Percentiles rank a stretch among this genome's conserved stretches.
These are phyloP conservation scores for Gallinago jamesoni DNA, from an alignment of 2,113 vertebrate genomes.

Conservation along the genomic window DNA sequence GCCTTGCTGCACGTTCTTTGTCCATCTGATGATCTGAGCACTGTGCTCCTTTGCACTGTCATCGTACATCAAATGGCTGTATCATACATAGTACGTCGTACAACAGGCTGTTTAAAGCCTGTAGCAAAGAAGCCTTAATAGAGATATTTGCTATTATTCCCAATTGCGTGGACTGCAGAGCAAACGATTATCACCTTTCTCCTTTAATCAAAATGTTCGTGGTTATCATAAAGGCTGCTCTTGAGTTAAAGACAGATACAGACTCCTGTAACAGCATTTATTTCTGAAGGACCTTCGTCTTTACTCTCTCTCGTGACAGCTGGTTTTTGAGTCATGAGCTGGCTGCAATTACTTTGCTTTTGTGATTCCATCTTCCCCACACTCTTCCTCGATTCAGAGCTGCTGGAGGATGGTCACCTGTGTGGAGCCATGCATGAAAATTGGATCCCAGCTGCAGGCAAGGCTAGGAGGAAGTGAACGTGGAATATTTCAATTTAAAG, in stretches of 20 bases:
- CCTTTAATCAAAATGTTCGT: conserved; percentile 43
- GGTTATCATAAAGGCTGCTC: conserved; percentile 32
- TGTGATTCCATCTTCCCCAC: conserved; percentile 53
- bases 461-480: conserved; percentile 58
- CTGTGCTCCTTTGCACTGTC: not conserved
- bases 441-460: conserved; percentile 60
- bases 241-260: conserved; percentile 32
- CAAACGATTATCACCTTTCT: not conserved
- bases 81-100: no score
- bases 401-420: conserved; percentile 51
- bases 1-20: not conserved
- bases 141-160: conserved; percentile 14
- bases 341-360: conserved; percentile 57
- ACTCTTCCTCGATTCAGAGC: conserved; percentile 54
- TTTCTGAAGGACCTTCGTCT: conserved; percentile 49
- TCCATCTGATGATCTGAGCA: not conserved
- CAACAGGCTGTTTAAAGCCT: not conserved
- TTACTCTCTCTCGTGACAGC: conserved; percentile 24
- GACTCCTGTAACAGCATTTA: conserved; percentile 45
- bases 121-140: not conserved
- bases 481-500: conserved; percentile 65
- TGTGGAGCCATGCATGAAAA: conserved; percentile 42
- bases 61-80: not conserved
- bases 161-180: conserved; percentile 10
- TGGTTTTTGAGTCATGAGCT: conserved; percentile 57